Conservation (phyloP, 2,888 invertebrate genomes). For the Herminia tarsipennalis region DNA sequence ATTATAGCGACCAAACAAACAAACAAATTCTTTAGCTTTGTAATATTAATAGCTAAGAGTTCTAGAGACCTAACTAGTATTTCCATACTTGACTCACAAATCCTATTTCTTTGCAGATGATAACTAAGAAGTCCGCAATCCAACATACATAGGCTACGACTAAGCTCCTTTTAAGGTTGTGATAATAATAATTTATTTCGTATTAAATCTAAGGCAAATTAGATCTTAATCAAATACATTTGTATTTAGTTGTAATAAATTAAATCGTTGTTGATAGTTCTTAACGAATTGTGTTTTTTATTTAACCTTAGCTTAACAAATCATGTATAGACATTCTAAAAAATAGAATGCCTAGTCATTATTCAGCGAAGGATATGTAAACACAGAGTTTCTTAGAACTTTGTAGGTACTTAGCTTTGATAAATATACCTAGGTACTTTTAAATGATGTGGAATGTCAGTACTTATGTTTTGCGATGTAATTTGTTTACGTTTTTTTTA, state of each 20-base stretch:
- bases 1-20: no score
- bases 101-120: conserved; percentile 26
- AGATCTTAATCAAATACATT: neutral
- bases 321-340: neutral
- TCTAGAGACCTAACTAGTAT: no score
- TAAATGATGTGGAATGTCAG: no score
- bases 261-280: conserved; percentile 9
- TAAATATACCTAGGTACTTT: no score
- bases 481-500: no score
- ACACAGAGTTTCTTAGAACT: neutral
- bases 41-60: no score
- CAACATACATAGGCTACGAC: conserved; percentile 3
- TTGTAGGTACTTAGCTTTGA: no score
- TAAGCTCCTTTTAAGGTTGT: conserved; percentile 6
- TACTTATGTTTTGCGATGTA: no score
- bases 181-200: conserved; percentile 7
- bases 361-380: neutral
- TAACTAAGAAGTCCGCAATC: conserved; percentile 18
- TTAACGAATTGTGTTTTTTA: neutral
- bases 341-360: neutral
- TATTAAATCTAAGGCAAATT: neutral
- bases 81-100: no score
- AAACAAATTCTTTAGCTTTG: no score
- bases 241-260: conserved; percentile 9
- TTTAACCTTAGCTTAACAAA: neutral